Evolutionary conservation across 2,888 invertebrate genomes (phyloP).

Genomic region (Malachius bipustulatus): DNA sequence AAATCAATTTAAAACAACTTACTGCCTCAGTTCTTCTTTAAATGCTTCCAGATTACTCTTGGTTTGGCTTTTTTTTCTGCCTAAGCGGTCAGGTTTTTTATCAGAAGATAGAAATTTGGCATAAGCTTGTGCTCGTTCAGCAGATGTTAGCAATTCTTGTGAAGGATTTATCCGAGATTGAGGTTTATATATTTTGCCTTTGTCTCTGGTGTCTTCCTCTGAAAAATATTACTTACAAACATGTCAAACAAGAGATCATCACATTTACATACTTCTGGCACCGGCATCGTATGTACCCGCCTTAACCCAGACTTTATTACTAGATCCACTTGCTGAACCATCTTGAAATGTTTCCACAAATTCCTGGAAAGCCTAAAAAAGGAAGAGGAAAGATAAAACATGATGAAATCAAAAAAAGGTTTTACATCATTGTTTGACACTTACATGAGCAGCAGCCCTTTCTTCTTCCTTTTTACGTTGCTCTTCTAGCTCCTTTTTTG

Average conservation of each 20-base stretch:
- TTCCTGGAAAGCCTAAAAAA: conserved; percentile 77
- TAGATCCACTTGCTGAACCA: conserved; percentile 56
- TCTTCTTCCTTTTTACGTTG: conserved; percentile 79
- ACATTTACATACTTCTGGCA: conserved; percentile 58
- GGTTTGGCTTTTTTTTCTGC: conserved; percentile 61
- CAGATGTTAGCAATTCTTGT: conserved; percentile 43
- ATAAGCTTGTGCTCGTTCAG: conserved; percentile 58
- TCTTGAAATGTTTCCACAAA: conserved; percentile 97
- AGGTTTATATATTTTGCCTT: conserved; percentile 87
- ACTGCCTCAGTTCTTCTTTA: conserved; percentile 95
- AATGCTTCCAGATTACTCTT: conserved; percentile 96
- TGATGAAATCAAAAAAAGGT: too few relatives aligned
- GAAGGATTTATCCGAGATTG: conserved; percentile 55
- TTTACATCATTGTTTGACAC: too few relatives aligned
- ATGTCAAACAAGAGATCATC: conserved; percentile 2
- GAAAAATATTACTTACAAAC: too few relatives aligned
- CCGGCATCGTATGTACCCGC: conserved; percentile 96
- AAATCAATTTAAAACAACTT: too few relatives aligned
- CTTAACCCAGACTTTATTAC: conserved; percentile 94
- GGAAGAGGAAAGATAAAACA: too few relatives aligned
- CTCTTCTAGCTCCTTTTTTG: conserved; percentile 78
- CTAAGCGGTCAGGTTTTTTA: conserved; percentile 50
- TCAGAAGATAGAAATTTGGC: conserved; percentile 51
- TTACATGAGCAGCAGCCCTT: conserved; percentile 81
- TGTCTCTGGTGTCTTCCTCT: conserved; percentile 83